phyloP scores from a whole-genome alignment of 2,797 vertebrate genomes.

The Psittacula echo region DNA sequence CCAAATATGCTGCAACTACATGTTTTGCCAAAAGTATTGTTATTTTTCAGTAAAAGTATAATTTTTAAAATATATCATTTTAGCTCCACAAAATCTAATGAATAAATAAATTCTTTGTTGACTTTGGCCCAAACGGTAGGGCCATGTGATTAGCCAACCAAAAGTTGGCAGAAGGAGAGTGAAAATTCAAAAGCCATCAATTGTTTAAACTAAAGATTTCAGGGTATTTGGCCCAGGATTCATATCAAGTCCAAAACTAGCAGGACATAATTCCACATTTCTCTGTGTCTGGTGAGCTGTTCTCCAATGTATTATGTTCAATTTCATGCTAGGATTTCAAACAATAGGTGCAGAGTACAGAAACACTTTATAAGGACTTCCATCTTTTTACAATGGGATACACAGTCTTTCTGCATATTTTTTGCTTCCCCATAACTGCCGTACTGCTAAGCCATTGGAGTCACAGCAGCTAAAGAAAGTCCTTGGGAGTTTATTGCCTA shows the following conservation, averaged over 20 bases:
- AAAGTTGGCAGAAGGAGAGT: slow-evolving; percentile 51
- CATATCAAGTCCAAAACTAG: not conserved
- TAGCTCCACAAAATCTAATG: slow-evolving; percentile 35
- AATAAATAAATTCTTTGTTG: slow-evolving; percentile 63
- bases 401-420: not conserved
- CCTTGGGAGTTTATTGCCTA: not conserved
- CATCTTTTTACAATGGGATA: fast-evolving
- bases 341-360: not conserved
- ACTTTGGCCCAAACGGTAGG: slow-evolving; percentile 34
- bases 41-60: slow-evolving; percentile 41
- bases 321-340: slow-evolving; percentile 9
- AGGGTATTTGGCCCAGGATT: slow-evolving; percentile 34
- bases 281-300: slow-evolving; percentile 8
- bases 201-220: slow-evolving; percentile 63
- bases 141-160: slow-evolving; percentile 23
- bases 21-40: slow-evolving; percentile 24
- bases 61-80: slow-evolving; percentile 31
- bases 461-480: not conserved
- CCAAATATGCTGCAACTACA: not conserved
- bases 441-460: not conserved
- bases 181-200: slow-evolving; percentile 65
- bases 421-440: not conserved
- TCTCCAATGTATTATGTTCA: not conserved
- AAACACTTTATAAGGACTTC: not conserved
- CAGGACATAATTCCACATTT: slow-evolving; percentile 16